Base-by-base conservation (phyloP, 2,113 vertebrate genomes). In the Osmerus eperlanus region DNA sequence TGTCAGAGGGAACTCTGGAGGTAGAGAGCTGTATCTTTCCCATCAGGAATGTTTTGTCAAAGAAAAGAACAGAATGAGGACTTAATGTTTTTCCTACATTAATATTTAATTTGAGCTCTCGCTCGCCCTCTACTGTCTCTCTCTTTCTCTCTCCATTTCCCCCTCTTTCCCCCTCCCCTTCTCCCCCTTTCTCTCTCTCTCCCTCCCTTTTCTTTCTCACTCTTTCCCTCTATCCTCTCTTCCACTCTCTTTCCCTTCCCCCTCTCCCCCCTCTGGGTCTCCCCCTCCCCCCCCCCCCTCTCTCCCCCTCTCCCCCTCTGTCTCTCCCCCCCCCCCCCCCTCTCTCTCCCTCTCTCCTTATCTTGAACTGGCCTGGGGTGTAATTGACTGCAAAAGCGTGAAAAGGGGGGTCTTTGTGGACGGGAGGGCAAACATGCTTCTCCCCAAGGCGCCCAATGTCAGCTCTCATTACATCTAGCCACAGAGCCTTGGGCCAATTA, bases 281-380 rank as follows among this genome's bases (percentile, higher is more conserved):
- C 8, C 54, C 12, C 54, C 18, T 19, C n/a, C 12, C 23, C 58
- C 23, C 11, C 13, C 58, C 11, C 58, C 8, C 19, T 23, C 23
- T 21, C 11, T 60, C 23, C n/a, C n/a, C n/a, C n/a, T n/a, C n/a
- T n/a, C n/a, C n/a, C n/a, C n/a, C n/a, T n/a, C n/a, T n/a, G n/a
- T n/a, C n/a, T n/a, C n/a, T n/a, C n/a, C n/a, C n/a, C n/a, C n/a
- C n/a, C n/a, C n/a, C n/a, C n/a, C n/a, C n/a, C n/a, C n/a, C n/a
- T n/a, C n/a, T n/a, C n/a, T n/a, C n/a, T n/a, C n/a, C 23, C 59
- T 61, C 59, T 61, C 59, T 58, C 16, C 55, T 25, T n/a, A 60
- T 60, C 19, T 12, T 60, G 21, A 28, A 9, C 59, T 6, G 21
- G 9, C 59, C 59, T 14, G 23, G 12, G 23, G 59, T 61, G 3